Evolutionary conservation across 1,140 invertebrate genomes (phyloP), one percentile per base, ranked within the genome.

Genomic region (Megathymus violae): DNA sequence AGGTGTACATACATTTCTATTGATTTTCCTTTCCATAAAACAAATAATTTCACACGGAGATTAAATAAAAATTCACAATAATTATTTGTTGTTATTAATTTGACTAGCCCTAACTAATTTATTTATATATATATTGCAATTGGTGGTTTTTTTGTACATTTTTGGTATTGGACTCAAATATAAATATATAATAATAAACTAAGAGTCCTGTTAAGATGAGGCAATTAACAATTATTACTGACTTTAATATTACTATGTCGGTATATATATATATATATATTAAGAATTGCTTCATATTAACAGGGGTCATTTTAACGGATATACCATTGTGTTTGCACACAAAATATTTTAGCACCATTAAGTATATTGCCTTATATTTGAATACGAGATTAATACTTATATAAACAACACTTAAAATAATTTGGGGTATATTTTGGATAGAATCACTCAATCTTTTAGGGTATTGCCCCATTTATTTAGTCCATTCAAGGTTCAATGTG

Each of bases 141-240:
- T 86, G 83, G 83, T 88, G 85, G 83, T 86, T 78, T 78, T 76
- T 67, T 81, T 74, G 64, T 70, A 77, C 62, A 79, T 87, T 84
- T 88, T 88, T 88, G 85, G 85, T 76, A 84, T 86, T 70, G 65
- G 69, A 82, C 67, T 75, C 67, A 67, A 78, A 74, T 77, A 78
- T 78, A 78, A 71, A 73, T 77, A 79, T 65, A 68, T 58, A 34
- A 46, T 64, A 46, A 65, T 59, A 11, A 47, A 5, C 22, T n/a
- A n/a, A 19, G 4, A 13, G 11, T 0, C 43, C 22, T 19, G 22
- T 47, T 11, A 13, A 46, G 19, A 27, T 50, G 27, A 50, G 44
- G n/a, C 19, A 17, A 44, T 44, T 44, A 17, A 44, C 16, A 9
- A 44, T n/a, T n/a, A n/a, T n/a, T n/a, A n/a, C n/a, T n/a, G n/a